A percentile compares a stretch with the other conserved stretches of the same genome.
These are phyloP conservation scores for Notarius quadriscutis DNA, from an alignment of 2,113 vertebrate genomes.

Conservation along the genomic window DNA sequence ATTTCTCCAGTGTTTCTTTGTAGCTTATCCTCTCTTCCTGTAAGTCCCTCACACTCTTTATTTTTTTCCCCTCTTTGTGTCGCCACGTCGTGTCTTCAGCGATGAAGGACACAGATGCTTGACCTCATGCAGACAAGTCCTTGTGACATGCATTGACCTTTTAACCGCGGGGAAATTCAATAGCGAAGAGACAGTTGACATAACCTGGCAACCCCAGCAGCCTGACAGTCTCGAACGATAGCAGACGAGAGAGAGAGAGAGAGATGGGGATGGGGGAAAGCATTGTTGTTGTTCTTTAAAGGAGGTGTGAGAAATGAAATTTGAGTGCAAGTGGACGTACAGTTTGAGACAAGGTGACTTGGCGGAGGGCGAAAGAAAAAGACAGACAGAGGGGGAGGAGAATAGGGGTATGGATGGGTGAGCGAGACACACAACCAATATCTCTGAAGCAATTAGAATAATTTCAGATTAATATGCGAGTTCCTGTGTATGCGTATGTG, in stretches of 20 bases:
- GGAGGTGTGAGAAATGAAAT: conserved; percentile 57
- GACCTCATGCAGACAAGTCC: conserved; percentile 40
- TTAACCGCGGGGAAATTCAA: conserved; percentile 50
- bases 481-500: conserved; percentile 50
- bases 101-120: conserved; percentile 46
- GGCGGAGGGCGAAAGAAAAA: conserved; percentile 26
- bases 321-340: conserved; percentile 40
- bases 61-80: not conserved
- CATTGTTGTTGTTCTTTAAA: conserved; percentile 38
- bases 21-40: conserved; percentile 23
- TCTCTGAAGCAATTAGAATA: conserved; percentile 55
- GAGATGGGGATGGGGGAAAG: conserved; percentile 7
- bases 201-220: conserved; percentile 36
- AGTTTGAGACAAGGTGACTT: conserved; percentile 49
- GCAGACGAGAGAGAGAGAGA: conserved; percentile 19
- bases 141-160: conserved; percentile 41
- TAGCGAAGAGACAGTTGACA: conserved; percentile 46
- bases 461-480: conserved; percentile 57
- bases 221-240: conserved; percentile 5
- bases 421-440: conserved; percentile 35
- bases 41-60: conserved; percentile 35
- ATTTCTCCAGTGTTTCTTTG: conserved; percentile 6
- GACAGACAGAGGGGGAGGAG: conserved; percentile 31
- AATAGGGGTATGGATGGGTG: not conserved
- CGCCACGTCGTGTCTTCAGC: conserved; percentile 19